Conservation (phyloP, 2,113 vertebrate species). For the Gulo gulo region DNA sequence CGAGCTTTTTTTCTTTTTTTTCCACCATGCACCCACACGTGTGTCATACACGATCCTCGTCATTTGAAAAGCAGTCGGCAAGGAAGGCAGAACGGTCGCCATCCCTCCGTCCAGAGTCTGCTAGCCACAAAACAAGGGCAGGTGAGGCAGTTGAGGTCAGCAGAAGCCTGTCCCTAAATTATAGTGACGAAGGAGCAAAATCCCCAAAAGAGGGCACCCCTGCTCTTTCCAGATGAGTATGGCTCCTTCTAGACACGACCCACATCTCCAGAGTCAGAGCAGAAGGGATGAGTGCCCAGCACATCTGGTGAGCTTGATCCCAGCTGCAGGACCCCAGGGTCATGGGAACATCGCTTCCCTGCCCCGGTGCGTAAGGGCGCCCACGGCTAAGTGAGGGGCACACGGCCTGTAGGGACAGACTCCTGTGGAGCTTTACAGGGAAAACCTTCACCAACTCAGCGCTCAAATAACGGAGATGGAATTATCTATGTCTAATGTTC, state of each 20-base stretch:
- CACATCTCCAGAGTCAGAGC: rapidly evolving
- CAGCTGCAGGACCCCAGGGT: background rate
- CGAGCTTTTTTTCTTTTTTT: background rate
- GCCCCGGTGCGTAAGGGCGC: rapidly evolving
- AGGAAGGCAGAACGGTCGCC: too few relatives aligned
- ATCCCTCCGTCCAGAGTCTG: too few relatives aligned
- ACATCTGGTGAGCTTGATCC: rapidly evolving
- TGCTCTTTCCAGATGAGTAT: background rate
- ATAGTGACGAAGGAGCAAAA: background rate
- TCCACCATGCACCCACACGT: background rate
- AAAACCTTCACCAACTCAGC: background rate
- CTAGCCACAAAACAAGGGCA: rapidly evolving
- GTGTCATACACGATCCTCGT: background rate
- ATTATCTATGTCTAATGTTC: rapidly evolving
- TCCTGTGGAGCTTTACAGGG: background rate
- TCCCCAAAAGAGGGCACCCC: conserved; percentile 40
- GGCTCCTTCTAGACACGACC: rapidly evolving
- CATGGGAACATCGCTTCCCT: rapidly evolving
- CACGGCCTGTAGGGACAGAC: rapidly evolving
- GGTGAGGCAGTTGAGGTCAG: rapidly evolving
- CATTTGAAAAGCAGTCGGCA: background rate
- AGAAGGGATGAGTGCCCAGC: rapidly evolving
- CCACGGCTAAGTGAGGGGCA: rapidly evolving
- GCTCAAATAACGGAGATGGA: background rate
- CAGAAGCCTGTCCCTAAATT: background rate